These are phyloP conservation scores for Vidua chalybeata DNA, from an alignment of 2,113 vertebrate genomes.

Conservation along the genomic window DNA sequence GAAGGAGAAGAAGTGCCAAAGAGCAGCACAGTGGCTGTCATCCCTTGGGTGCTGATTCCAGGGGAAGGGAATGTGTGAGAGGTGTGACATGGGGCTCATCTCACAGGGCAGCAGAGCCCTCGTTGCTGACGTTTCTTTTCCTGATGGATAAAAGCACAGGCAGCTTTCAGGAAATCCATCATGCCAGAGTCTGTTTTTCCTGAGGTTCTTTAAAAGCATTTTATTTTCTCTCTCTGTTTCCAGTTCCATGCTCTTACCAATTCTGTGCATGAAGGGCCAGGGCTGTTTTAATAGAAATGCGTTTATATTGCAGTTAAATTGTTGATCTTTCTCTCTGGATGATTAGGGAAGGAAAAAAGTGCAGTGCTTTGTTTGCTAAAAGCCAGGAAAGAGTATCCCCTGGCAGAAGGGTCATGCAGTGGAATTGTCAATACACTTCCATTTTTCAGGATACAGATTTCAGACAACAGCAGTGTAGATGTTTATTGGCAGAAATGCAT, in stretches of 20 bases:
- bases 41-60: not conserved
- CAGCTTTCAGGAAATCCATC: not conserved
- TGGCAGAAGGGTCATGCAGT: not conserved
- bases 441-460: not conserved
- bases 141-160: not conserved
- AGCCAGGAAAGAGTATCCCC: not conserved
- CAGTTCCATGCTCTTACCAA: not conserved
- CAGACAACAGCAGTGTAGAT: not conserved
- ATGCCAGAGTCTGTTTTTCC: not conserved
- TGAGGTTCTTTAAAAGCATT: constrained; percentile 2
- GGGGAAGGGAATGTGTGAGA: not conserved
- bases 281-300: not conserved
- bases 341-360: not conserved
- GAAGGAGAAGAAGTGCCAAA: constrained; percentile 21
- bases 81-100: not conserved
- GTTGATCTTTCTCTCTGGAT: not conserved
- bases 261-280: not conserved
- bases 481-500: not conserved
- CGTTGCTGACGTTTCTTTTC: accelerated
- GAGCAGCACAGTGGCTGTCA: not conserved
- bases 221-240: constrained; percentile 8
- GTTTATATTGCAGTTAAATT: not conserved
- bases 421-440: not conserved
- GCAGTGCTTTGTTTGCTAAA: not conserved
- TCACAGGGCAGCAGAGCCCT: not conserved